Conservation (phyloP, 2,113 vertebrate genomes). For the Gobius niger region DNA sequence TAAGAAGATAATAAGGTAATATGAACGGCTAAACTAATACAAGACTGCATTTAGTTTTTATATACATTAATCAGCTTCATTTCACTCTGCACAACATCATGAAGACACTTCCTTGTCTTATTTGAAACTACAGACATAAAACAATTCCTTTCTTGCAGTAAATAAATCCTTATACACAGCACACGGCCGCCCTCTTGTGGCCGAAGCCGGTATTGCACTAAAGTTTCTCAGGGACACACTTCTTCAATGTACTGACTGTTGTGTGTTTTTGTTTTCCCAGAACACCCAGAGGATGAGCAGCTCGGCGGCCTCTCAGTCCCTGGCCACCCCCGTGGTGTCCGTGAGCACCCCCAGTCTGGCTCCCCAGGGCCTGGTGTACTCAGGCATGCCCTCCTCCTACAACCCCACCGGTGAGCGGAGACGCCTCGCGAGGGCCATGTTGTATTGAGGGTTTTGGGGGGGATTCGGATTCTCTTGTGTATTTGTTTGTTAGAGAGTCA, state of each 20-base stretch:
- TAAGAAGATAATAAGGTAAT: too few relatives aligned
- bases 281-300: conserved; percentile 93
- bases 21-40: too few relatives aligned
- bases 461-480: too few relatives aligned
- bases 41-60: too few relatives aligned
- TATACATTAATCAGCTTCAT: too few relatives aligned
- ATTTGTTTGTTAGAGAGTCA: too few relatives aligned
- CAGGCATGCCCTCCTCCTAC: conserved; percentile 94
- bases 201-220: background rate
- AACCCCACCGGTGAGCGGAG: conserved; percentile 88
- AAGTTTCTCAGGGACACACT: background rate
- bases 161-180: background rate
- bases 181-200: conserved; percentile 54
- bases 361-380: conserved; percentile 92
- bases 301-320: conserved; percentile 88
- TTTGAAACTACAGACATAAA: too few relatives aligned
- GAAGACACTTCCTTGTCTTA: background rate
- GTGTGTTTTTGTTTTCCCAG: conserved; percentile 67
- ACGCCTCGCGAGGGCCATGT: background rate
- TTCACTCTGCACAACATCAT: background rate
- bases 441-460: too few relatives aligned
- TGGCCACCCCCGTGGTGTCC: conserved; percentile 95
- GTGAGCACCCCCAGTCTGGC: conserved; percentile 96
- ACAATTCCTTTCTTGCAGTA: too few relatives aligned
- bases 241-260: background rate